Conservation (phyloP, 2,113 vertebrate species). For the Gopherus evgoodei region DNA sequence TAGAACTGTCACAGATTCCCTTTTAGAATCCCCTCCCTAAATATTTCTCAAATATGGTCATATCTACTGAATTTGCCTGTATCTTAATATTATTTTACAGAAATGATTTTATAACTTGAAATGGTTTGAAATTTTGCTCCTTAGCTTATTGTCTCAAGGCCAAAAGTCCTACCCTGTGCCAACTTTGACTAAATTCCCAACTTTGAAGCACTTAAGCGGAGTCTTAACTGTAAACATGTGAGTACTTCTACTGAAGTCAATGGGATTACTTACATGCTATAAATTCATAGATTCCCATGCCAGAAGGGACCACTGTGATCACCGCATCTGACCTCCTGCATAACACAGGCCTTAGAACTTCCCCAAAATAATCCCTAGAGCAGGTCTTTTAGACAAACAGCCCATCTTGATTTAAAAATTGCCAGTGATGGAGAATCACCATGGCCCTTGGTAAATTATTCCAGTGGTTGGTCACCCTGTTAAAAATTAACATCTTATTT, state of each 20-base stretch:
- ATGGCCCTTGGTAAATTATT: background rate
- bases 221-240: background rate
- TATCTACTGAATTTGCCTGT: background rate
- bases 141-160: background rate
- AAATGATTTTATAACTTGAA: background rate
- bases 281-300: background rate
- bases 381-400: background rate
- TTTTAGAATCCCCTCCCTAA: background rate
- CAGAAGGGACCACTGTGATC: background rate
- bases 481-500: background rate
- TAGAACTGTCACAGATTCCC: background rate
- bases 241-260: background rate
- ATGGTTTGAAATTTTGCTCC: fast-evolving
- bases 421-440: background rate
- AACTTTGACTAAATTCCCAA: background rate
- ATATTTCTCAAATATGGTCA: fast-evolving
- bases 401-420: background rate
- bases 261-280: fast-evolving
- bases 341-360: background rate
- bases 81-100: background rate
- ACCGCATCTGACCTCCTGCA: background rate
- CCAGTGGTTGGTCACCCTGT: background rate
- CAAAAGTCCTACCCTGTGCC: background rate
- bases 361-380: background rate
- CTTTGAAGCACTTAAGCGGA: background rate